phyloP scores from a whole-genome alignment of 1,140 invertebrate species.

The Drosophila pruinosa region DNA sequence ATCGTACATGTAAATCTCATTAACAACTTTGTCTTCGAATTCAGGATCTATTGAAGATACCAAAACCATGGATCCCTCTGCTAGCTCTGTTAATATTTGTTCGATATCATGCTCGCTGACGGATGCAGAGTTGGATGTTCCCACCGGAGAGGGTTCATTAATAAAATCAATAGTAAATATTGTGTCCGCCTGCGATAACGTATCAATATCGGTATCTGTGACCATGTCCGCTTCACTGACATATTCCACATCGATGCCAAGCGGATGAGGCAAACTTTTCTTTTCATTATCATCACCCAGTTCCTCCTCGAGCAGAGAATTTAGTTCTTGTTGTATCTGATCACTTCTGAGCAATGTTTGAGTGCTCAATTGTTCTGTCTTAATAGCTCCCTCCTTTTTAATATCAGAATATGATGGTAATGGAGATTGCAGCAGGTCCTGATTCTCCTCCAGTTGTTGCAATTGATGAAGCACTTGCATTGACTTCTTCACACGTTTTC shows the following conservation, averaged over 20 bases:
- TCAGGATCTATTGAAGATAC: slow-evolving; percentile 71
- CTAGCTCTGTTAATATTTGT: slow-evolving; percentile 68
- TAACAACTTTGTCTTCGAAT: slow-evolving; percentile 67
- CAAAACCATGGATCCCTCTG: slow-evolving; percentile 82
- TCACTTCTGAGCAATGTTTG: slow-evolving; percentile 23
- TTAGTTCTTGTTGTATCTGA: slow-evolving; percentile 51
- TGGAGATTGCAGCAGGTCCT: background rate
- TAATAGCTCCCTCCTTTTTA: slow-evolving; percentile 44
- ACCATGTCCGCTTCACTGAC: slow-evolving; percentile 19
- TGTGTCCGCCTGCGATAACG: slow-evolving; percentile 2
- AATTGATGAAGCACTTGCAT: too few species aligned
- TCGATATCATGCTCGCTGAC: slow-evolving; percentile 66
- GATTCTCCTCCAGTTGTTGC: background rate
- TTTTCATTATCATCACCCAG: slow-evolving; percentile 13
- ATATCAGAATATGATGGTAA: slow-evolving; percentile 23
- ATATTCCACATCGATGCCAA: slow-evolving; percentile 47
- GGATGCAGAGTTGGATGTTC: slow-evolving; percentile 2
- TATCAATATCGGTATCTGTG: background rate
- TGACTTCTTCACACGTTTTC: too few species aligned
- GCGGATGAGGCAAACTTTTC: background rate
- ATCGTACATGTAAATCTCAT: slow-evolving; percentile 83
- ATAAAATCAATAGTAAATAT: slow-evolving; percentile 49
- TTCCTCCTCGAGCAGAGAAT: slow-evolving; percentile 50
- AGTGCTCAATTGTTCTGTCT: slow-evolving; percentile 44
- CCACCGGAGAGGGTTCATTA: background rate